Evolutionary conservation across 2,797 vertebrate species (phyloP), one percentile per base, ranked within the genome.

Genomic region (Gallinago stenura): DNA sequence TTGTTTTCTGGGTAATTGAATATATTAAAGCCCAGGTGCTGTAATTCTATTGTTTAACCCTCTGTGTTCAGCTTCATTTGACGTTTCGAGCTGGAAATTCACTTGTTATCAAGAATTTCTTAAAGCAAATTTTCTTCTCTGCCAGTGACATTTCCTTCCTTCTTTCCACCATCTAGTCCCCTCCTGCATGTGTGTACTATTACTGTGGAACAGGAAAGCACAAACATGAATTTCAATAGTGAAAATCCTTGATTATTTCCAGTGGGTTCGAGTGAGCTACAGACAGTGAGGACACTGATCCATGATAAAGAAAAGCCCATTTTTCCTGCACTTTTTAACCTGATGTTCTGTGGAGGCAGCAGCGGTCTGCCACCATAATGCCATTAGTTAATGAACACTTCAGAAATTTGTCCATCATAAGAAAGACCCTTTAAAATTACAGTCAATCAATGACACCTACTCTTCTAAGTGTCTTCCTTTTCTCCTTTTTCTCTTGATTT

Each of bases 1-100:
- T 98, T 97, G 79, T 97, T 98, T 98, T 97, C 97, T 98, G 90
- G 69, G 89, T 98, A 98, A 98, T 94, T 97, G 93, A 97, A 97
- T 97, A 95, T 92, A 91, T 96, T 96, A 97, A 97, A 94, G 84
- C 26, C 66, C 94, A 93, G 95, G 83, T 97, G 79, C 56, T 96
- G 87, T 66, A 81, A 58, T 83, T 75, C 71, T 88, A 22, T 95
- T 79, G 35, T 75, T 97, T 97, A 97, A 97, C 93, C 97, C 90
- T 94, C 53, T 90, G 56, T 96, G 68, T 76, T 92, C 91, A 89
- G 33, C 35, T 85, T 87, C 33, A 33, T 60, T 66, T 64, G 72
- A 35, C 10, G 31, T 33, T 89, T 82, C 68, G 61, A 93, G 17
- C 4, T 80, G 41, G 12, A 65, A 64, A 93, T 77, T 85, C 4